Evolutionary conservation across 2,113 vertebrate genomes (phyloP).

Genomic region (Perca schrenkii): DNA sequence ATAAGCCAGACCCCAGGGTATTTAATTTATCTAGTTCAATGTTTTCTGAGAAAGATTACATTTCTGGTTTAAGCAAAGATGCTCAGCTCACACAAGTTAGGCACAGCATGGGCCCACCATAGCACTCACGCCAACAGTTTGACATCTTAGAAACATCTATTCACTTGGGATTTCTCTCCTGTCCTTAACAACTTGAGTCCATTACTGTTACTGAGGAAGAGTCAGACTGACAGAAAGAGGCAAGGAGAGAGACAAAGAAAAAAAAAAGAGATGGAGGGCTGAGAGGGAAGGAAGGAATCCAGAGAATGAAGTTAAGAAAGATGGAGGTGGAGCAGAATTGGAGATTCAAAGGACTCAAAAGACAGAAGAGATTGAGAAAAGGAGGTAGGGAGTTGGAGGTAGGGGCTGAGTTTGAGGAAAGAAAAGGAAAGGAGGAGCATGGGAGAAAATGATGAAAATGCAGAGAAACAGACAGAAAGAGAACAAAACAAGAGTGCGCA

Average conservation of each 20-base stretch:
- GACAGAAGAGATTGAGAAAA: not conserved
- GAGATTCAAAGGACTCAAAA: not conserved
- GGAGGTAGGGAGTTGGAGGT: not conserved
- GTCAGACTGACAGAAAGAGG: conserved; percentile 38
- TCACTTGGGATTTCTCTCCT: conserved; percentile 65
- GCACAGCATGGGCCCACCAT: no score
- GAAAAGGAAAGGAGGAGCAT: not conserved
- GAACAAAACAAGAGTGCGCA: conserved; percentile 42
- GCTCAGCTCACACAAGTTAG: conserved; percentile 33
- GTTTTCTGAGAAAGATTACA: not conserved
- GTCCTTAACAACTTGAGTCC: conserved; percentile 61
- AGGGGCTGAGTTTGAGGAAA: not conserved
- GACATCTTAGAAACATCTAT: conserved; percentile 71
- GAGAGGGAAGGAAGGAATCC: conserved; percentile 6
- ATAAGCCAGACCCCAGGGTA: no score
- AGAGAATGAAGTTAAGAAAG: conserved; percentile 7
- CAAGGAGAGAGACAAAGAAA: conserved; percentile 27
- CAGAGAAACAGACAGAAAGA: conserved; percentile 39
- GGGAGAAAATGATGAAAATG: conserved; percentile 22
- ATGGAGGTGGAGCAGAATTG: not conserved
- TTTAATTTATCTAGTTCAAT: not conserved
- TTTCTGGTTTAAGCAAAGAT: not conserved
- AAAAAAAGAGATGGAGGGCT: conserved; percentile 3
- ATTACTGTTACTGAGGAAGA: conserved; percentile 47
- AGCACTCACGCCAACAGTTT: conserved; percentile 68